phyloP scores from a whole-genome alignment of 2,888 invertebrate species.

The Hipparchia sbordonii region DNA sequence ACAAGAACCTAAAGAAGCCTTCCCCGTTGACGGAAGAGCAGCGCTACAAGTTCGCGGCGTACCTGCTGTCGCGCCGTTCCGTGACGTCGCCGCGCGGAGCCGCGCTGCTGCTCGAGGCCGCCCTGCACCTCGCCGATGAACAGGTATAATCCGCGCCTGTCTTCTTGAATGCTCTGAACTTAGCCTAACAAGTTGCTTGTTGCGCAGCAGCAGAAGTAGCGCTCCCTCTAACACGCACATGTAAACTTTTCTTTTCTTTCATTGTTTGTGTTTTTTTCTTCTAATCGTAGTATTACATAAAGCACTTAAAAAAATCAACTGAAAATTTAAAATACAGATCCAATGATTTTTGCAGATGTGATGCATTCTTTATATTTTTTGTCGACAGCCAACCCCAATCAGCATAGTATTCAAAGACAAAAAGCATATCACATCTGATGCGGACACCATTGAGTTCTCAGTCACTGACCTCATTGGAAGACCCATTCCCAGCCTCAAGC shows the following conservation, averaged over 20 bases:
- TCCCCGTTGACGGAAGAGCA: conserved; percentile 88
- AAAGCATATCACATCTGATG: conserved; percentile 88
- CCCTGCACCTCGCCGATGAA: conserved; percentile 87
- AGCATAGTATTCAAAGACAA: conserved; percentile 91
- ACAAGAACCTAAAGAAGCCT: conserved; percentile 63
- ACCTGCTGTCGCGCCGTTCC: conserved; percentile 93
- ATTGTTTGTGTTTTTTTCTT: too few relatives aligned
- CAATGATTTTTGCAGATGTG: too few relatives aligned
- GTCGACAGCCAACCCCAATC: conserved; percentile 88
- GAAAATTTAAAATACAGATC: too few relatives aligned
- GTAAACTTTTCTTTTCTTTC: too few relatives aligned
- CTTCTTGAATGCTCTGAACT: too few relatives aligned
- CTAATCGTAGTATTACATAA: too few relatives aligned
- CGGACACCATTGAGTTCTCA: conserved; percentile 88
- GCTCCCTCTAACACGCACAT: too few relatives aligned
- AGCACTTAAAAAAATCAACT: too few relatives aligned
- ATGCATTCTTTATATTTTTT: neutral
- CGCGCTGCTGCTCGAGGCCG: conserved; percentile 90
- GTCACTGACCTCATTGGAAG: conserved; percentile 90
- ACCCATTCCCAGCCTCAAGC: conserved; percentile 84
- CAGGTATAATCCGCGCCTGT: conserved; percentile 70
- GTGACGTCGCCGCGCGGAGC: conserved; percentile 94
- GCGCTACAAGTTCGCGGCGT: conserved; percentile 94
- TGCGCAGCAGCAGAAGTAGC: too few relatives aligned
- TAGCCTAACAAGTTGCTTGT: too few relatives aligned